phyloP scores from a whole-genome alignment of 2,113 vertebrate species.

The Columba janthina region DNA sequence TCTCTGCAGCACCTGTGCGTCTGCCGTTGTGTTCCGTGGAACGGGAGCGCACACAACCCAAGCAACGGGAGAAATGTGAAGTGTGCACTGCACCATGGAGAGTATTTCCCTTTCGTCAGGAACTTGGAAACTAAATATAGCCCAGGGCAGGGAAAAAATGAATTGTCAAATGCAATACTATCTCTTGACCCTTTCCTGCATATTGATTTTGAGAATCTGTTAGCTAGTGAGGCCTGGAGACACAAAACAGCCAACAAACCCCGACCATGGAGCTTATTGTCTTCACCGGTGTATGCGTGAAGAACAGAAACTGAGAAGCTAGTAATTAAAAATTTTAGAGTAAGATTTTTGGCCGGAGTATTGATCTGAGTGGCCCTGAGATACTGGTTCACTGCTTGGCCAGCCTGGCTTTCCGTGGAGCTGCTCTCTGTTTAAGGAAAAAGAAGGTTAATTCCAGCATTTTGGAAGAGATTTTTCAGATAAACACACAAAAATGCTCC shows the following conservation, averaged over 20 bases:
- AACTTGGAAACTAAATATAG: neutral
- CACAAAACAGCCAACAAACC: neutral
- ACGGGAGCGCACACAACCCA: neutral
- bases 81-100: neutral
- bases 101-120: neutral
- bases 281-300: neutral
- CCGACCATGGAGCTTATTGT: neutral
- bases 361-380: neutral
- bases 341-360: neutral
- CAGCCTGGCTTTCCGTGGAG: neutral
- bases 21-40: neutral
- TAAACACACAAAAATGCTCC: neutral
- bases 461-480: neutral
- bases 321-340: neutral
- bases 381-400: neutral
- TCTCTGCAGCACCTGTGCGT: neutral
- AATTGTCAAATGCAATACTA: neutral
- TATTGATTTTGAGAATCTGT: neutral
- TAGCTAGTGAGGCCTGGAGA: neutral
- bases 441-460: neutral
- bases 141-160: neutral
- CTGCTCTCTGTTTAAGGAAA: neutral
- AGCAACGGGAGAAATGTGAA: neutral
- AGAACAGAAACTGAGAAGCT: neutral
- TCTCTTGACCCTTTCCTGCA: neutral